Base-by-base conservation (phyloP, 2,113 vertebrate species). In the Lepisosteus osseus region DNA sequence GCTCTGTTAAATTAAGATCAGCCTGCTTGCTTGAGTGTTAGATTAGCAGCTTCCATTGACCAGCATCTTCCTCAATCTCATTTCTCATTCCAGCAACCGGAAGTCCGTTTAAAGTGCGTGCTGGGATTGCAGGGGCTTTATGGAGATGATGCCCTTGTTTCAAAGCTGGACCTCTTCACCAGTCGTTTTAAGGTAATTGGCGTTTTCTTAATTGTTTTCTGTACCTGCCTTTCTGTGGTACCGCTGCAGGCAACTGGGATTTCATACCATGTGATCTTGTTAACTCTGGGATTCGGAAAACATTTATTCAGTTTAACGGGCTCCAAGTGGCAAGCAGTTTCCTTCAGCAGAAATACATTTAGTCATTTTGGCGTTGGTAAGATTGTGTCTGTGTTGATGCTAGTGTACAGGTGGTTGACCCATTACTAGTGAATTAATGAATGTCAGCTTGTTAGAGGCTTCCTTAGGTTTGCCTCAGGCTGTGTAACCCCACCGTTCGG, bases 101-200 rank as follows among this genome's bases (percentile, higher is more conserved):
- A 96, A 54, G 95, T 97, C 67, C 90, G 95, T 73, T 84, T 97
- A 66, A 96, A 94, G 79, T 95, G 94, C 80, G 87, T 96, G 75
- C 83, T 92, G 65, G 88, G 86, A 77, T 85, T 97, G 0, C 93
- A 95, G 76, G 88, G 81, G 73, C 88, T 96, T 74, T 97, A 94
- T 72, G 83, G 85, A 66, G 90, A 92, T 71, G 89, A 88, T 76
- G 79, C 86, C 7, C 86, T 93, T 42, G 85, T 87, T 83, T 83
- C 90, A 54, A 95, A 92, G 81, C 92, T 97, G 78, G 93, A 96
- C 82, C 93, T 97, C 72, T 97, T 97, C 81, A 95, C 90, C 65
- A 91, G 80, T 73, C 92, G 94, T 78, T 97, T 97, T 85, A 97
- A 97, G 93, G 95, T 97, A 85, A 89, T 76, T 71, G 54, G 4